A percentile compares a stretch with the other conserved stretches of the same genome.
Conservation (phyloP, 2,113 vertebrate genomes). For the Geothlypis trichas region DNA sequence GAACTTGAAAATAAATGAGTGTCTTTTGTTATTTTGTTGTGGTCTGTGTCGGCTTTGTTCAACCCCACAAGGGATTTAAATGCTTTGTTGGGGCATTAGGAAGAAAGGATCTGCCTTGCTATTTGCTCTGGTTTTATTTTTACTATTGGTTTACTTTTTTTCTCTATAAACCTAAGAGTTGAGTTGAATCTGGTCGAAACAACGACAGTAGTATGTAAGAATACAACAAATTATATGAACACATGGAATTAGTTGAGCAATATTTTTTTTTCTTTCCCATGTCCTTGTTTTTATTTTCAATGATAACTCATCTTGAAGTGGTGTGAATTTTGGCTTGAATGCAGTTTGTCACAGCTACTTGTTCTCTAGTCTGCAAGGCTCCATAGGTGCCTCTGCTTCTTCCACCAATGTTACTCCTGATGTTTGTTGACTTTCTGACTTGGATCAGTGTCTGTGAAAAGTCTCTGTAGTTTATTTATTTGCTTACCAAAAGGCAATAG, state of each 20-base stretch:
- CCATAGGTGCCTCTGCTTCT: background rate
- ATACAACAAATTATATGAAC: background rate
- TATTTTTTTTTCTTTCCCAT: background rate
- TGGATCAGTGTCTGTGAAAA: background rate
- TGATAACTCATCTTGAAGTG: background rate
- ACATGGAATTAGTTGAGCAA: background rate
- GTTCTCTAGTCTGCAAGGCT: background rate
- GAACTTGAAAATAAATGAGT: conserved; percentile 60
- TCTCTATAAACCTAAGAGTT: background rate
- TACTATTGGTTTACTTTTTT: background rate
- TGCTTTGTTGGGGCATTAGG: conserved; percentile 41
- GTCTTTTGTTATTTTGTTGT: conserved; percentile 66
- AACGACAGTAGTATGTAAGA: background rate
- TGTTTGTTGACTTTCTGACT: conserved; percentile 13
- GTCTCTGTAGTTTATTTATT: background rate
- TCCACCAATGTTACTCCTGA: background rate
- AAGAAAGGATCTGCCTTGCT: conserved; percentile 21
- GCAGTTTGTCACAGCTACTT: background rate
- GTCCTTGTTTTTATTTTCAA: background rate
- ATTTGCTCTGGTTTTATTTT: conserved; percentile 42
- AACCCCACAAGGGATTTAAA: conserved; percentile 45
- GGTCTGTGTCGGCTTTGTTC: conserved; percentile 59
- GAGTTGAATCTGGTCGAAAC: background rate
- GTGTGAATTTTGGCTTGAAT: background rate
- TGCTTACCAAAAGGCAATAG: background rate